Base-by-base conservation (phyloP, 1,140 invertebrate species). In the Bombyx mandarina region DNA sequence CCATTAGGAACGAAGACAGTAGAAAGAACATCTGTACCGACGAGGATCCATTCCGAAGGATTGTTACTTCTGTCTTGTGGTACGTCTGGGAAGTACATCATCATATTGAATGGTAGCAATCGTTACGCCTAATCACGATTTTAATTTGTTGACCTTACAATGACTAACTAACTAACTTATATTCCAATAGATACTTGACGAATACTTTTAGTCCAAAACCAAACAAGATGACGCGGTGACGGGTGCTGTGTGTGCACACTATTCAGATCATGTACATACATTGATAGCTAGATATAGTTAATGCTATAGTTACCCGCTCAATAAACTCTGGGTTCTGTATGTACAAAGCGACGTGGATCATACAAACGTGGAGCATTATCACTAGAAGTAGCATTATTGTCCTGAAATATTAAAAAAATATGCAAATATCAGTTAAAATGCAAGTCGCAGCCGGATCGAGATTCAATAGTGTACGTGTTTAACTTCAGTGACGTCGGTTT, bases 1-100 rank as follows among this genome's bases (percentile, higher is more conserved):
- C 65, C n/a, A 77, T 60, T 45, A 82, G 67, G 63, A 82, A 82
- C 49, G 62, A 75, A 48, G 75, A 77, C 7, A 82, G 46, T 42
- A 77, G 52, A 45, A 79, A 62, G 65, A 77, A 82, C 4, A 68
- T 61, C 60, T 79, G 75, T 53, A 77, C 73, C 18, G 73, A 46
- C 4, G 69, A 59, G 0, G 77, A 71, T 7, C 79, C 77, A 58
- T 79, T 82, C 59, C 68, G 50, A 1, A 82, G 43, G 0, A 75
- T 7, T 46, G 55, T 66, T 42, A 69, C 10, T 6, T 65, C 18
- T 1, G 70, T 69, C 45, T 69, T 54, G 8, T 51, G 60, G 9
- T 57, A 63, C 7, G 54, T 52, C 73, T 80, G 60, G 5, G 50
- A 56, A 8, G 18, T 35, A 35, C 18, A 6, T 6, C 18, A 43